phyloP scores from a whole-genome alignment of 2,113 vertebrate genomes.

The Recurvirostra avosetta region DNA sequence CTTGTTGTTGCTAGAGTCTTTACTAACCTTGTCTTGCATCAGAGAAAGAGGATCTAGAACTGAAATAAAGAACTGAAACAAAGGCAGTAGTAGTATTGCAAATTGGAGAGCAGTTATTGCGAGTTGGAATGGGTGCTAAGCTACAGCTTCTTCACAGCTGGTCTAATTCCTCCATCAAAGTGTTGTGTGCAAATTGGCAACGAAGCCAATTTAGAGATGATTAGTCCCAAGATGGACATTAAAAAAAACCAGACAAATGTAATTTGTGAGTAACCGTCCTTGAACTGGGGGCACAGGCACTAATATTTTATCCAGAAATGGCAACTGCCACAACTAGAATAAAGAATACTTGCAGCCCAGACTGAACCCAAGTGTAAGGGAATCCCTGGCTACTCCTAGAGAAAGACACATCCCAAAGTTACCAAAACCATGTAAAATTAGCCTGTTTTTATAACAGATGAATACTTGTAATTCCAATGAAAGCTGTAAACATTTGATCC shows the following conservation, averaged over 20 bases:
- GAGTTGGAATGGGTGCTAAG: neutral
- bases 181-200: neutral
- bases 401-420: neutral
- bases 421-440: neutral
- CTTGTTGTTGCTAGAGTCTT: neutral
- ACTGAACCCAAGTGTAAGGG: neutral
- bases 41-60: slow-evolving; percentile 2
- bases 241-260: neutral
- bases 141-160: neutral
- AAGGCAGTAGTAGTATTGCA: neutral
- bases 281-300: neutral
- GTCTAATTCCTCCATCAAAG: neutral
- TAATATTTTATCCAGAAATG: neutral
- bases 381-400: neutral
- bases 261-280: neutral
- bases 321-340: neutral
- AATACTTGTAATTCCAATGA: neutral
- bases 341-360: neutral
- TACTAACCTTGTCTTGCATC: neutral
- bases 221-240: neutral
- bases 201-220: neutral
- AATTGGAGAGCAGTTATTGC: neutral
- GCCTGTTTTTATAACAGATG: neutral
- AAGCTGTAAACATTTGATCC: neutral
- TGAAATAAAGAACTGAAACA: slow-evolving; percentile 22